Conservation (phyloP, 2,113 vertebrate species). For the Phylloscopus trochiloides region DNA sequence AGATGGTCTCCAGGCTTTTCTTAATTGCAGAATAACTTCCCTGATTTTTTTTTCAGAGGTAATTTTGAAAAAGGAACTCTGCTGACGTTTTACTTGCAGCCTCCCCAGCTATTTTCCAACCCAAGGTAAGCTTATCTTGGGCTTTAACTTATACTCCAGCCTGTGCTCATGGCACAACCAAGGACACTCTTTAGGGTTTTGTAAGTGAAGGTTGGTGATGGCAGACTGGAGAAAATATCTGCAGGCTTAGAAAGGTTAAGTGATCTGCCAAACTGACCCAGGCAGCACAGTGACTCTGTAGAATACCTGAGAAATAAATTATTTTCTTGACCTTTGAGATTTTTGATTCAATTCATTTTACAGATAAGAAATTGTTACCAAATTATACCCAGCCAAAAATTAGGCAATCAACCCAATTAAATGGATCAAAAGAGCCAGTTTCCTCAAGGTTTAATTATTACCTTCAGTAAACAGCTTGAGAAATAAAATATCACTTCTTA, state of each 20-base stretch:
- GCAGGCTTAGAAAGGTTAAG: background rate
- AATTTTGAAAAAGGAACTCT: background rate
- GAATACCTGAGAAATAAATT: background rate
- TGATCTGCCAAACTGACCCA: background rate
- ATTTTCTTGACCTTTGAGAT: background rate
- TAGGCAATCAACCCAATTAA: background rate
- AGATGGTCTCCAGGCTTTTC: background rate
- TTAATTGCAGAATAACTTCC: background rate
- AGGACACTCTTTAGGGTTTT: background rate
- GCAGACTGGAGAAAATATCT: background rate
- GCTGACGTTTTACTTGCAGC: background rate
- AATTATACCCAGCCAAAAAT: background rate
- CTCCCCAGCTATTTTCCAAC: background rate
- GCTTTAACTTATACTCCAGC: background rate
- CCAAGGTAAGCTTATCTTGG: background rate
- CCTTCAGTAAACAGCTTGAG: background rate
- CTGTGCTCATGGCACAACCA: background rate
- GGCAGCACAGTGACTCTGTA: background rate
- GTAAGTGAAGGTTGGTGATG: background rate
- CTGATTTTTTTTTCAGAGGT: background rate
- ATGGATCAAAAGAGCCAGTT: background rate
- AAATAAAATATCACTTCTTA: background rate
- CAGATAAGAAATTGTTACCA: background rate
- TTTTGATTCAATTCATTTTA: background rate
- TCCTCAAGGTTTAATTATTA: background rate